Base-by-base conservation (phyloP, 2,113 vertebrate species). In the Gasterosteus aculeatus region DNA sequence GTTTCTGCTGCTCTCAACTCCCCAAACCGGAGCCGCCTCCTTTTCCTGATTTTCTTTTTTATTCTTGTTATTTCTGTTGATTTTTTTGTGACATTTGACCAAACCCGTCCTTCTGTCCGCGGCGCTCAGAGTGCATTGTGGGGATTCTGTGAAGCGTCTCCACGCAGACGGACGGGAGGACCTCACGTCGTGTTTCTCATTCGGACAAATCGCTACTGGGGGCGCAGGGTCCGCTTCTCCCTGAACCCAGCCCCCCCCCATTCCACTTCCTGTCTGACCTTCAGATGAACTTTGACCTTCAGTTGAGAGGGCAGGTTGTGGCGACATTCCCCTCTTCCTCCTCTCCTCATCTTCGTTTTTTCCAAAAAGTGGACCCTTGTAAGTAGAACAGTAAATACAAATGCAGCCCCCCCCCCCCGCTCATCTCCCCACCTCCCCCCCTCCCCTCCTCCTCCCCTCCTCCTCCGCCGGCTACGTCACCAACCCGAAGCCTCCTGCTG, bases 361-460 rank as follows among this genome's bases (percentile, higher is more conserved):
- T 77, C 68, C 63, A 39, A 72, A 14, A 38, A 38, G 53, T 46
- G 81, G 68, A 76, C 84, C 59, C 67, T 64, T 39, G 10, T 61
- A 31, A 29, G 53, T 35, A 66, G 80, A 81, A 60, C 57, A 60
- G 61, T 71, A 69, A 56, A 9, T 12, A 31, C 38, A 12, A 29
- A 71, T 75, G 79, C 72, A 49, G 58, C 19, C 72, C 69, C 67
- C 41, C 31, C 31, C 56, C 46, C 72, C n/a, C n/a, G n/a, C n/a
- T n/a, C n/a, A n/a, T 35, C 78, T 75, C 59, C 83, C 85, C n/a
- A n/a, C n/a, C 89, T 90, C 89, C 88, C 90, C 75, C 75, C 63
- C 39, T 10, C 26, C 51, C 51, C 2, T 18, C 46, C 7, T 6
- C 15, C 18, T 7, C n/a, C 47, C 47, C 39, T 41, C 39, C 39